phyloP scores from a whole-genome alignment of 2,113 vertebrate genomes.

The Leptocoma aspasia region DNA sequence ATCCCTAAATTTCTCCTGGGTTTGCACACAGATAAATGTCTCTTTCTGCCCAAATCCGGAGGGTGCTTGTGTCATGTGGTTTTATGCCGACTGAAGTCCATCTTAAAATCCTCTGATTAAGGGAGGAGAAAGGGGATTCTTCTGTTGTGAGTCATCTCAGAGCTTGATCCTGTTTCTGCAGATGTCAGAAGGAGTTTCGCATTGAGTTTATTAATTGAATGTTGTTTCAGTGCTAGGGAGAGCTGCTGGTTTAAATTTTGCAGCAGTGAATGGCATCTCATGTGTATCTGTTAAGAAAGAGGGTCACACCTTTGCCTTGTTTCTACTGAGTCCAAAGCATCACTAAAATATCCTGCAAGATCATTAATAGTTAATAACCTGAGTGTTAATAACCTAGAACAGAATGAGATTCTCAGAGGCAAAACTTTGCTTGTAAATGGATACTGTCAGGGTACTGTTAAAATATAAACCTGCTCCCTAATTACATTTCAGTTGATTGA shows the following conservation, averaged over 20 bases:
- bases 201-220: not conserved
- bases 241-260: not conserved
- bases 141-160: constrained; percentile 25
- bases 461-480: not conserved
- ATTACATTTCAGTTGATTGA: not conserved
- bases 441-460: not conserved
- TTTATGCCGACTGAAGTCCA: not conserved
- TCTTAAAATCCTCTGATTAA: not conserved
- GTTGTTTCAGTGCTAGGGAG: not conserved
- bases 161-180: not conserved
- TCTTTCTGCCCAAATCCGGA: not conserved
- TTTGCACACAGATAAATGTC: not conserved
- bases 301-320: not conserved
- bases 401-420: not conserved
- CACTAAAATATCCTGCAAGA: not conserved
- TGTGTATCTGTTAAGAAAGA: not conserved
- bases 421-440: not conserved
- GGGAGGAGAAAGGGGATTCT: constrained; percentile 25
- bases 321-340: not conserved
- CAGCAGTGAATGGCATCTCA: not conserved
- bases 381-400: not conserved
- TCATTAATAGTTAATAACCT: too few species aligned
- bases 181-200: not conserved
- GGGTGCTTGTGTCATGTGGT: not conserved
- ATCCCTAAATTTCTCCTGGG: not conserved